Percentiles rank a stretch among this genome's conserved stretches.
phyloP scores from a whole-genome alignment of 1,140 invertebrate genomes.

The Hylyphantes graminicola region DNA sequence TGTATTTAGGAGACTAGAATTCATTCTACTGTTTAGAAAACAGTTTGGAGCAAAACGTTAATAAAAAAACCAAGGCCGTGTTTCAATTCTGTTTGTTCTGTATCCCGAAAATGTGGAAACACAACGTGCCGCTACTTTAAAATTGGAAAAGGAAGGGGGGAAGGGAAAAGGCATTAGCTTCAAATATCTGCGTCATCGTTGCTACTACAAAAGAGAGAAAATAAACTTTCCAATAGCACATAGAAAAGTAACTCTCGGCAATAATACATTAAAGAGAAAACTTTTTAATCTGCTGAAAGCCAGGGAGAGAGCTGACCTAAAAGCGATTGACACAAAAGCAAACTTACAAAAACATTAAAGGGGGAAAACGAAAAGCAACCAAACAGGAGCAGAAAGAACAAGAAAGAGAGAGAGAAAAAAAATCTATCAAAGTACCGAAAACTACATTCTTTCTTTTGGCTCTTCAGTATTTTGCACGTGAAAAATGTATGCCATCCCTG shows the following conservation, averaged over 20 bases:
- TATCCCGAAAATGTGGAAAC: slow-evolving; percentile 42
- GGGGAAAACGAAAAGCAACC: slow-evolving; percentile 3
- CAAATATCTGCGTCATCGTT: slow-evolving; percentile 58
- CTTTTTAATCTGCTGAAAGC: slow-evolving; percentile 61
- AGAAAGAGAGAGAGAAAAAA: slow-evolving; percentile 17
- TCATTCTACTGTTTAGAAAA: not conserved
- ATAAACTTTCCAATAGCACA: slow-evolving; percentile 36
- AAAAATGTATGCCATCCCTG: slow-evolving; percentile 57
- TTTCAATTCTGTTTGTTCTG: slow-evolving; percentile 53
- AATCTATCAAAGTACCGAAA: slow-evolving; percentile 48
- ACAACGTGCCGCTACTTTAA: slow-evolving; percentile 51
- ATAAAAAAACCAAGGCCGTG: not conserved
- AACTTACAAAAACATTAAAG: slow-evolving; percentile 60
- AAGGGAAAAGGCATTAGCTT: slow-evolving; percentile 32
- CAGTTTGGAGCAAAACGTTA: not conserved
- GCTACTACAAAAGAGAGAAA: slow-evolving; percentile 32
- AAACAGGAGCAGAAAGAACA: slow-evolving; percentile 20
- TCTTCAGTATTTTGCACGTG: slow-evolving; percentile 57
- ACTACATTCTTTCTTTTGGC: slow-evolving; percentile 9
- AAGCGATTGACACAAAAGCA: slow-evolving; percentile 59
- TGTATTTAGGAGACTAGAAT: slow-evolving; percentile 21
- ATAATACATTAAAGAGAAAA: slow-evolving; percentile 61
- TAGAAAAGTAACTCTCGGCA: slow-evolving; percentile 57
- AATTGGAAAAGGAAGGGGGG: slow-evolving; percentile 56
- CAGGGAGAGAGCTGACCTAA: slow-evolving; percentile 55